A percentile compares a stretch with the other conserved stretches of the same genome.
These are phyloP conservation scores for Gibbula magus DNA, from an alignment of 2,888 invertebrate genomes.

Conservation along the genomic window DNA sequence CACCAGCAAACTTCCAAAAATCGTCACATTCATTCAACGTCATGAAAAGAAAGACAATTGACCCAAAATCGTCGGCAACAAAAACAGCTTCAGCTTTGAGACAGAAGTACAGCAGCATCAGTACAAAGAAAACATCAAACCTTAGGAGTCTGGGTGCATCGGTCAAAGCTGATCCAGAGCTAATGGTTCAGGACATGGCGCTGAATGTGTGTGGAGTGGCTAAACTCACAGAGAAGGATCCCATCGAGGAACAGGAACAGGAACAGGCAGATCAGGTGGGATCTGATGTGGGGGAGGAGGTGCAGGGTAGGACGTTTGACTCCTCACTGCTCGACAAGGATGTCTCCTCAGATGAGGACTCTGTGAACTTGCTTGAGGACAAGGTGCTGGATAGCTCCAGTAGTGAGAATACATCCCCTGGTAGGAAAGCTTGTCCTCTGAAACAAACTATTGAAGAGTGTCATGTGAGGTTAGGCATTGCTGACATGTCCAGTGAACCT, in stretches of 20 bases:
- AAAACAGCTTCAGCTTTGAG: conserved; percentile 68
- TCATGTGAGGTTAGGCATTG: background rate
- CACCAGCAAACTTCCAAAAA: background rate
- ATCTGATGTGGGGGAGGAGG: background rate
- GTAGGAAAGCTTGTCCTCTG: background rate
- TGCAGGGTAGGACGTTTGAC: background rate
- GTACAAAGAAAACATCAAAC: conserved; percentile 40
- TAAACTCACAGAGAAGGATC: conserved; percentile 35
- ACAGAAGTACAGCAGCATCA: conserved; percentile 65
- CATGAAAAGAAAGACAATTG: conserved; percentile 24
- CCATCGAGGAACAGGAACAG: conserved; percentile 37
- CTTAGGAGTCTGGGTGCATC: conserved; percentile 16
- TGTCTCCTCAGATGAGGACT: background rate
- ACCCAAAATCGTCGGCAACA: conserved; percentile 45
- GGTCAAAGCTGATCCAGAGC: background rate
- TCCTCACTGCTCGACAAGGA: background rate
- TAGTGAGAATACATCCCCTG: background rate
- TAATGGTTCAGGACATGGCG: background rate
- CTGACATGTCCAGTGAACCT: background rate
- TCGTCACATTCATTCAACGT: conserved; percentile 17
- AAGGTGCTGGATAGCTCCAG: conserved; percentile 19
- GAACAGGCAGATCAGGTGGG: background rate
- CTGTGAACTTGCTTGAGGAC: background rate
- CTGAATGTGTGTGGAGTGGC: conserved; percentile 32
- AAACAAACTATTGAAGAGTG: background rate